Percentiles rank a stretch among this genome's conserved stretches.
phyloP scores from a whole-genome alignment of 2,888 invertebrate genomes.

The Microchrysa polita region DNA sequence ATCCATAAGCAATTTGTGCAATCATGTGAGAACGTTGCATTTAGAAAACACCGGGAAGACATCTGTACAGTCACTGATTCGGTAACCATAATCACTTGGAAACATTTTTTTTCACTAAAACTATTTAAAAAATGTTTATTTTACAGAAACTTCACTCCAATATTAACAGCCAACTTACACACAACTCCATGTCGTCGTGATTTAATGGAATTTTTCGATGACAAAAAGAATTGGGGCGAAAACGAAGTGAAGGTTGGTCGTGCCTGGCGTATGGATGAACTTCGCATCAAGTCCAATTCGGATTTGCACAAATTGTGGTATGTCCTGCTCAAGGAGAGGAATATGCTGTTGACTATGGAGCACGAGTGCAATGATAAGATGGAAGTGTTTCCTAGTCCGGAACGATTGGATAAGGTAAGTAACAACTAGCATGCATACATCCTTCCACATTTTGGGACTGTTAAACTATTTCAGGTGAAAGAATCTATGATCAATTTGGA shows the following conservation, averaged over 20 bases:
- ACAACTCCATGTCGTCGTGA: slow-evolving; percentile 65
- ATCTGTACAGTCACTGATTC: neutral
- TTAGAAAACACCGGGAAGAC: neutral
- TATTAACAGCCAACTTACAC: neutral
- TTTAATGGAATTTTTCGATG: slow-evolving; percentile 91
- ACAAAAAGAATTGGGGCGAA: slow-evolving; percentile 83
- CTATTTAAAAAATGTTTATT: too few relatives aligned
- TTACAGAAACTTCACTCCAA: slow-evolving; percentile 11
- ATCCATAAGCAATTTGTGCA: neutral
- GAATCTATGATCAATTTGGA: slow-evolving; percentile 96
- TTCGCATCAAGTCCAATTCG: slow-evolving; percentile 92
- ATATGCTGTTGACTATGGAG: slow-evolving; percentile 98
- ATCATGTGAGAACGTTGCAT: neutral
- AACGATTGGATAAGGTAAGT: slow-evolving; percentile 86
- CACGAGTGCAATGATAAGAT: slow-evolving; percentile 75
- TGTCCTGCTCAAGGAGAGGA: slow-evolving; percentile 89
- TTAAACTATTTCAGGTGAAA: slow-evolving; percentile 68
- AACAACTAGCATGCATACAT: neutral
- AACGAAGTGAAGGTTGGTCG: slow-evolving; percentile 81
- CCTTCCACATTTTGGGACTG: too few relatives aligned
- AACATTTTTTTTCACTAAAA: too few relatives aligned
- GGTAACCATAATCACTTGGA: slow-evolving; percentile 1
- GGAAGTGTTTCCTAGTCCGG: slow-evolving; percentile 86
- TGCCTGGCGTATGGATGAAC: slow-evolving; percentile 88
- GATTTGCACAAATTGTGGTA: slow-evolving; percentile 98